These are phyloP conservation scores for Phyllostomus discolor DNA, from an alignment of 2,113 vertebrate species.

Conservation along the genomic window DNA sequence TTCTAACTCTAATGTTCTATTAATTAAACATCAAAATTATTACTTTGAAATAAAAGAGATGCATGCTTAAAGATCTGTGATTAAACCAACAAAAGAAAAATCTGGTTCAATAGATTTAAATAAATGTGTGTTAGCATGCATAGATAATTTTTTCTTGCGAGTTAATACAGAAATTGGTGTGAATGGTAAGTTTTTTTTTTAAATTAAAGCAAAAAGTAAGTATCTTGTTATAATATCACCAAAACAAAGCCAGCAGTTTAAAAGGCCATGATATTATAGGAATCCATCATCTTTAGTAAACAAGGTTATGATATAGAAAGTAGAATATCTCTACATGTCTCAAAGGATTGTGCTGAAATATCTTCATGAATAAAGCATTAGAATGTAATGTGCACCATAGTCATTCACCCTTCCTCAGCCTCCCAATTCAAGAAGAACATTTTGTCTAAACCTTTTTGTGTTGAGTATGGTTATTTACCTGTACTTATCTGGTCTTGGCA, in stretches of 20 bases:
- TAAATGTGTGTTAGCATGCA: constrained; percentile 55
- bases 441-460: not conserved
- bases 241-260: constrained; percentile 26
- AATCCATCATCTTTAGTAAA: constrained; percentile 28
- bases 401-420: constrained; percentile 2
- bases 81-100: constrained; percentile 72
- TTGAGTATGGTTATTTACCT: constrained; percentile 43
- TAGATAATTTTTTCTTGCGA: constrained; percentile 64
- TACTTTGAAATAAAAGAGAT: constrained; percentile 26
- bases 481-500: not conserved
- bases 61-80: constrained; percentile 50
- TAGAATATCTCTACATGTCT: constrained; percentile 24
- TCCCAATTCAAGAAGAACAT: constrained; percentile 7
- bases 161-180: constrained; percentile 63
- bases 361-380: constrained; percentile 58
- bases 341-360: constrained; percentile 21
- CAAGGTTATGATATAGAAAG: constrained; percentile 20
- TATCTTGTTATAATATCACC: constrained; percentile 54
- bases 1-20: constrained; percentile 27
- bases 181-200: constrained; percentile 66
- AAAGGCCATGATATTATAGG: constrained; percentile 33
- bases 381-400: not conserved
- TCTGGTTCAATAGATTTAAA: constrained; percentile 63
- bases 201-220: constrained; percentile 55
- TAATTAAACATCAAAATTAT: constrained; percentile 50